Evolutionary conservation across 2,888 invertebrate species (phyloP), one percentile per base, ranked within the genome.

Genomic region (Stenodera caucasica): DNA sequence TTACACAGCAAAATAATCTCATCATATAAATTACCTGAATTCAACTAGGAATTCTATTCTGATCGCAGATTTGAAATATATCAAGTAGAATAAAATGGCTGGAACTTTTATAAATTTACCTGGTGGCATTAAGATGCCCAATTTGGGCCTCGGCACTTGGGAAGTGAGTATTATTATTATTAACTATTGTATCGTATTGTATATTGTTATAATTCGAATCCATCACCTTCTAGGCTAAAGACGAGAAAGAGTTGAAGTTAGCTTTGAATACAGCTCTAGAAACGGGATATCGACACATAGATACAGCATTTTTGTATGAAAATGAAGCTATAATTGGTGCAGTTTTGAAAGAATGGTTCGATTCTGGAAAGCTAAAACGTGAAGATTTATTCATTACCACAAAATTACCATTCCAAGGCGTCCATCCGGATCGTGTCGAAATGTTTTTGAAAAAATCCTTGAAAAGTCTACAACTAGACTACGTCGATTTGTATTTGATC

Each of bases 401-500:
- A n/a, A n/a, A n/a, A n/a, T n/a, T n/a, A n/a, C n/a, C n/a, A n/a
- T n/a, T n/a, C n/a, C n/a, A n/a, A n/a, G n/a, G n/a, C n/a, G n/a
- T n/a, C n/a, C n/a, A n/a, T n/a, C 86, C 88, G 0, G 90, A 91
- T 61, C 79, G 90, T 67, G 96, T 95, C 12, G 84, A 86, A 49
- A 82, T 84, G 0, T 88, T 89, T 0, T 80, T 92, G 15, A 84
- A 84, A 71, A 82, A 83, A 59, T 87, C 90, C 0, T 78, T 96
- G 12, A 80, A 84, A 15, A 86, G 90, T 77, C 83, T 96, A 11
- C 85, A 87, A 6, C 72, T 93, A 0, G 82, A 87, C 0, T 95
- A 96, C 73, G 71, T 96, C 53, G 94, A 96, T 79, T 82, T 96
- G 33, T 96, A 94, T 75, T 83, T 96, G 8, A 91, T 96, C 45